A percentile compares a stretch with the other conserved stretches of the same genome.
Evolutionary conservation across 2,888 invertebrate genomes (phyloP).

Genomic region (Griposia aprilina): DNA sequence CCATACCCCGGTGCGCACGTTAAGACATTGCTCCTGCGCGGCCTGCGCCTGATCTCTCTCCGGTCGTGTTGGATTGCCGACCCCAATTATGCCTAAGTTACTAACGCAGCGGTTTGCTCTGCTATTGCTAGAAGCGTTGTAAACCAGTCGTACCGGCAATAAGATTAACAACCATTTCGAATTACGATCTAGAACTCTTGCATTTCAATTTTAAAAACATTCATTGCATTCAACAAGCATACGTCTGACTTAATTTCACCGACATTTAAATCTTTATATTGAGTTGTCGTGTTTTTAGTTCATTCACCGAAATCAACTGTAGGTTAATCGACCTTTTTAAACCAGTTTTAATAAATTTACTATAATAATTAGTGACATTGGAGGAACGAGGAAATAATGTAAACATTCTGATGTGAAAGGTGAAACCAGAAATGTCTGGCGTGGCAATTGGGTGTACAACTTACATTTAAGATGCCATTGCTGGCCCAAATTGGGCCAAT

Average conservation of each 20-base stretch:
- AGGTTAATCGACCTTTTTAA: slow-evolving; percentile 16
- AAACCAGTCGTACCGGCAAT: not conserved
- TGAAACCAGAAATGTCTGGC: slow-evolving; percentile 13
- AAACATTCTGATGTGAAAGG: slow-evolving; percentile 20
- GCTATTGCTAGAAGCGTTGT: not conserved
- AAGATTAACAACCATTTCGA: not conserved
- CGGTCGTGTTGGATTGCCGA: too few species aligned
- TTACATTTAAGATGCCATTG: slow-evolving; percentile 23
- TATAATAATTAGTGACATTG: slow-evolving; percentile 15
- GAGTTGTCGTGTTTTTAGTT: not conserved
- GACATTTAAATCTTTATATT: not conserved
- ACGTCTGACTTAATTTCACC: too few species aligned
- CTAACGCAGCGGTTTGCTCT: not conserved
- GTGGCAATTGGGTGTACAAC: not conserved
- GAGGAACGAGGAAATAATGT: slow-evolving; percentile 20
- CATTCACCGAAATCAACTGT: slow-evolving; percentile 2
- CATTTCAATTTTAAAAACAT: not conserved
- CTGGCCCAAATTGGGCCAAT: slow-evolving; percentile 34
- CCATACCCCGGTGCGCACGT: not conserved
- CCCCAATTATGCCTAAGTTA: too few species aligned
- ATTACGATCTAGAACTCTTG: not conserved
- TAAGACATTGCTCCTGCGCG: not conserved
- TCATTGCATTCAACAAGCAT: not conserved
- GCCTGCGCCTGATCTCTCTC: not conserved
- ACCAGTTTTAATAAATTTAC: slow-evolving; percentile 17